Evolutionary conservation across 2,113 vertebrate genomes (phyloP).

Genomic region (Burhinus oedicnemus): DNA sequence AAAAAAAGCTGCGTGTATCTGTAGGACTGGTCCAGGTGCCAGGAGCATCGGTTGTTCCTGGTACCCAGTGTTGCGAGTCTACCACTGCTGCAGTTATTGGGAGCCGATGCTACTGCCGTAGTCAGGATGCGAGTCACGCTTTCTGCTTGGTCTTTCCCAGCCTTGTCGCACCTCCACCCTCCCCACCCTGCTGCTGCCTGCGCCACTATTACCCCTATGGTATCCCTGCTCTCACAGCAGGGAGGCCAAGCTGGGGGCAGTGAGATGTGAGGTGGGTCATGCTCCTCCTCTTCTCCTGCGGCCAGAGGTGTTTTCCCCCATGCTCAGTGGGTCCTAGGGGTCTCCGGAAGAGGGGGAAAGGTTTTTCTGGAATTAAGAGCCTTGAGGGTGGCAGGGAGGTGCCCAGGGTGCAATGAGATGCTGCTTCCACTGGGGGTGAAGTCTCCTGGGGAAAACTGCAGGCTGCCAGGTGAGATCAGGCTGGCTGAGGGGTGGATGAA

Average conservation of each 20-base stretch:
- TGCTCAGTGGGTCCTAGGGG: background rate
- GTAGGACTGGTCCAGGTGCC: background rate
- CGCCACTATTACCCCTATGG: background rate
- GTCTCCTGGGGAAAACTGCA: background rate
- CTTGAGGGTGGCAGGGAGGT: background rate
- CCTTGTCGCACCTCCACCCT: background rate
- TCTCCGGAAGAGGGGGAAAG: background rate
- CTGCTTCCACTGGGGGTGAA: background rate
- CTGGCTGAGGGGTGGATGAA: background rate
- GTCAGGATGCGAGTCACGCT: background rate
- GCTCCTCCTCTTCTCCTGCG: background rate
- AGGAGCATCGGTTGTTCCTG: background rate
- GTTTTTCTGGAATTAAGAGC: background rate
- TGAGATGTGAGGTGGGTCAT: background rate
- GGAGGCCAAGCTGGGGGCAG: accelerated
- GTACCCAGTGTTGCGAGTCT: background rate
- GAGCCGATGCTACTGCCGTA: background rate
- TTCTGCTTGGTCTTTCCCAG: background rate
- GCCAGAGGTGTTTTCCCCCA: background rate
- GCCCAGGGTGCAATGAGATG: accelerated
- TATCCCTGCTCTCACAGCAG: background rate
- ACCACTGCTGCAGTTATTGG: accelerated
- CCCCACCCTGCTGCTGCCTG: background rate
- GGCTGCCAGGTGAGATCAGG: background rate
- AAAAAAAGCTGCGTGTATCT: background rate